Evolutionary conservation across 1,140 invertebrate species (phyloP).

Genomic region (Caenorhabditis elegans): DNA sequence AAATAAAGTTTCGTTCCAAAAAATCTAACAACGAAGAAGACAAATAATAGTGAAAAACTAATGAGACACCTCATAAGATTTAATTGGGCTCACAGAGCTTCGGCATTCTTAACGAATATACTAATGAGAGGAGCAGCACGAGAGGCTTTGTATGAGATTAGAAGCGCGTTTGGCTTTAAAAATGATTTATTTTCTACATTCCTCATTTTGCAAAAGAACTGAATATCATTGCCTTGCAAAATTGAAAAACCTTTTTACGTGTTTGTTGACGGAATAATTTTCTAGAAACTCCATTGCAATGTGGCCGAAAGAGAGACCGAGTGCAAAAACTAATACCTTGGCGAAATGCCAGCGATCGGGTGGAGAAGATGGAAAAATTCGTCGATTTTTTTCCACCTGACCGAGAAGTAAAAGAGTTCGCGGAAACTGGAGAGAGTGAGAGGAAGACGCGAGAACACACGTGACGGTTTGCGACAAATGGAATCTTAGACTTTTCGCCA

Average conservation of each 20-base stretch:
- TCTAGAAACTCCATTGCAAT: too few relatives aligned
- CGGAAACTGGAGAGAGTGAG: not conserved
- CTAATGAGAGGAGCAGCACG: not conserved
- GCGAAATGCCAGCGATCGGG: conserved; percentile 11
- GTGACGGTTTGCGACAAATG: not conserved
- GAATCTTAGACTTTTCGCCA: not conserved
- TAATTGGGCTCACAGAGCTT: not conserved
- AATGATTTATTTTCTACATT: too few relatives aligned
- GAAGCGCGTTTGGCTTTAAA: not conserved
- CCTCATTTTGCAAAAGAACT: too few relatives aligned
- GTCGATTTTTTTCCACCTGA: conserved; percentile 13
- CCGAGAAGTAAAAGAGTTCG: not conserved
- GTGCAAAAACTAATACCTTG: conserved; percentile 26
- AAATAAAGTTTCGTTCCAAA: too few relatives aligned
- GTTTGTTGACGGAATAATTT: too few relatives aligned
- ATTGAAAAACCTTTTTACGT: too few relatives aligned
- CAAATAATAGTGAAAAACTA: not conserved
- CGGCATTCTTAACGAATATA: not conserved
- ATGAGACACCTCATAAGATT: not conserved
- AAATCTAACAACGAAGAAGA: too few relatives aligned
- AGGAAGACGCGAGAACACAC: not conserved
- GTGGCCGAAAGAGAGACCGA: too few relatives aligned
- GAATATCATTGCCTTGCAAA: too few relatives aligned
- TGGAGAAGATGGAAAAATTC: not conserved
- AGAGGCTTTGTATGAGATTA: not conserved